A percentile compares a stretch with the other conserved stretches of the same genome.
Conservation (phyloP, 2,797 vertebrate species). For the Etheostoma nigrum region DNA sequence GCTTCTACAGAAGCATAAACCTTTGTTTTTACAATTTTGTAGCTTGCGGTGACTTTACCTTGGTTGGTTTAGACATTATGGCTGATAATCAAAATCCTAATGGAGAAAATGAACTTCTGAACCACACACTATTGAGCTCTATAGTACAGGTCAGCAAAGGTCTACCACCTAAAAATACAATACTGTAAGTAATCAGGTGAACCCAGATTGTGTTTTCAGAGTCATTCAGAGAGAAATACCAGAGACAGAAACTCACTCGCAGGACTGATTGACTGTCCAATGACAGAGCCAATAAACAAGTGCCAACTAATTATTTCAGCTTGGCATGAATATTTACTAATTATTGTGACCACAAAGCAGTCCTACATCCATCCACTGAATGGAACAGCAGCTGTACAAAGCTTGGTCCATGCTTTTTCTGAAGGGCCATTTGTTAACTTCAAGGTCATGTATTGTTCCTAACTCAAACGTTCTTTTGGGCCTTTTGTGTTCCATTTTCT, state of each 20-base stretch:
- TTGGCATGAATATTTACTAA: slow-evolving; percentile 43
- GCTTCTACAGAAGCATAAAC: no score
- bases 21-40: no score
- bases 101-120: no score
- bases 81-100: no score
- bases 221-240: slow-evolving; percentile 3
- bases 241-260: background rate
- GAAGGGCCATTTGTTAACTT: slow-evolving; percentile 60
- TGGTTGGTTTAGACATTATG: no score
- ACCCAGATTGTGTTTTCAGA: background rate
- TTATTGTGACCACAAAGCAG: slow-evolving; percentile 44
- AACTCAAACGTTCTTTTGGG: slow-evolving; percentile 7
- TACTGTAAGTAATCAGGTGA: background rate
- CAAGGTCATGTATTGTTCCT: slow-evolving; percentile 42
- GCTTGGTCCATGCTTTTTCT: slow-evolving; percentile 44
- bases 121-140: no score
- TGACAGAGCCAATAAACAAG: slow-evolving; percentile 28
- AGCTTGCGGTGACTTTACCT: no score
- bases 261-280: slow-evolving; percentile 41
- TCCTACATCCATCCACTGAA: slow-evolving; percentile 28
- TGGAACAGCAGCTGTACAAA: slow-evolving; percentile 67
- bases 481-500: slow-evolving; percentile 51
- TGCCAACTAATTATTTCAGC: slow-evolving; percentile 42
- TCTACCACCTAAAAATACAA: background rate
- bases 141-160: slow-evolving; percentile 12